These are phyloP conservation scores for Istiophorus platypterus DNA, from an alignment of 2,113 vertebrate genomes.

Conservation along the genomic window DNA sequence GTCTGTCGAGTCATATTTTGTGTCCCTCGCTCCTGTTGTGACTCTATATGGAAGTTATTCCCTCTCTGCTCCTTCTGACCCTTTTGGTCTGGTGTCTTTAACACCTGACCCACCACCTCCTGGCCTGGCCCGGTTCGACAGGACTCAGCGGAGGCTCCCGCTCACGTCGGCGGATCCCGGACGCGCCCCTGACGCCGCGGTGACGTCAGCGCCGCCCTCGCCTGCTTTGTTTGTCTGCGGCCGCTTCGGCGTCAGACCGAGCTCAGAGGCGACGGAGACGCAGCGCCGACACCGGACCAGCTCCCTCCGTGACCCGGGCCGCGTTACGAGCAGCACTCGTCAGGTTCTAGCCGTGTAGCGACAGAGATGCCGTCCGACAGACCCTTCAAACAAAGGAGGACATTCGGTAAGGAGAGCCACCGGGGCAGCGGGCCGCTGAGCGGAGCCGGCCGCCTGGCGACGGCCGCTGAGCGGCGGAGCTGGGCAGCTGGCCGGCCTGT, in stretches of 20 bases:
- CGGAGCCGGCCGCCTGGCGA: not conserved
- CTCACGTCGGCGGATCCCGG: no score
- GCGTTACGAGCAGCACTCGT: not conserved
- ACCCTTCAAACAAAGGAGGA: conserved; percentile 94
- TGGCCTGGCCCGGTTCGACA: no score
- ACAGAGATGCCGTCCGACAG: conserved; percentile 91
- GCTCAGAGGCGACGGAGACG: not conserved
- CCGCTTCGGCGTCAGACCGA: conserved; percentile 60
- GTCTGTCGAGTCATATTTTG: no score
- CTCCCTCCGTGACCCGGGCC: not conserved
- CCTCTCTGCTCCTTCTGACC: no score
- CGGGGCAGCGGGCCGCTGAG: not conserved
- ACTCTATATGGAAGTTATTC: no score
- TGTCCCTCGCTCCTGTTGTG: no score
- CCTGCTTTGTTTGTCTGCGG: conserved; percentile 73
- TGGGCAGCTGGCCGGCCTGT: conserved; percentile 37
- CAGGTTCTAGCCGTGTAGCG: not conserved
- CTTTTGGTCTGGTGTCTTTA: no score
- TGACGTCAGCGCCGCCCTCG: conserved; percentile 77
- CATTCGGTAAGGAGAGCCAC: conserved; percentile 89
- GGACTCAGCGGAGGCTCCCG: no score
- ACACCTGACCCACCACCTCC: no score
- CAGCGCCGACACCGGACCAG: not conserved
- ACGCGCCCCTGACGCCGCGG: no score
- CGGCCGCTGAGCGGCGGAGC: not conserved